Evolutionary conservation across 2,888 invertebrate genomes (phyloP), one percentile per base, ranked within the genome.

Genomic region (Thyatira batis): DNA sequence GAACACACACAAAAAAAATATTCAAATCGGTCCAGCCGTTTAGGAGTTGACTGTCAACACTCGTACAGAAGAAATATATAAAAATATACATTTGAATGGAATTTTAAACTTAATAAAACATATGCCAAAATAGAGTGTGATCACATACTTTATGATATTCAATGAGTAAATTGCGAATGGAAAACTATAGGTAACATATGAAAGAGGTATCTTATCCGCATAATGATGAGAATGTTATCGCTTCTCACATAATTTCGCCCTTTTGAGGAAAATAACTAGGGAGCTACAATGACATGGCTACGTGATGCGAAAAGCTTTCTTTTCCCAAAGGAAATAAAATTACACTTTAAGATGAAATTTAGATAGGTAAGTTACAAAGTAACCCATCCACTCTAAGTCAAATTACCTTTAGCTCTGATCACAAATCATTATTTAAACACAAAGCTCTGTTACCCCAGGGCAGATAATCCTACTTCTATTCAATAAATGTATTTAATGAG

Each of bases 141-240:
- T 63, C 53, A 67, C 61, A 57, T 66, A 75, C 73, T 67, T 65
- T 63, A 61, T 67, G 71, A 73, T 53, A 46, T 48, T 48, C 53
- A 39, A 55, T 46, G 52, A 57, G 60, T 67, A 71, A 69, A 63
- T 61, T 52, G 62, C 54, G 72, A 67, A 61, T 58, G 60, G 69
- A 71, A 67, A 65, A 65, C 67, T 65, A 61, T 63, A n/a, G n/a
- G n/a, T n/a, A 61, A 72, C 67, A 78, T 73, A 79, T 71, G 64
- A 77, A 76, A 76, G 71, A 75, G 71, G 67, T 75, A 76, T 76
- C 72, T 71, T 64, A 65, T 63, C 73, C 73, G 75, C 75, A 82
- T 84, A 80, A 83, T 80, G 78, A 77, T 80, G 80, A 83, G 81
- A 85, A 82, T 78, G 80, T 78, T 83, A 80, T 79, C 77, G 77